Percentiles rank a stretch among this genome's conserved stretches.
Evolutionary conservation across 1,140 invertebrate genomes (phyloP).

Genomic region (Dendroctonus ponderosae): DNA sequence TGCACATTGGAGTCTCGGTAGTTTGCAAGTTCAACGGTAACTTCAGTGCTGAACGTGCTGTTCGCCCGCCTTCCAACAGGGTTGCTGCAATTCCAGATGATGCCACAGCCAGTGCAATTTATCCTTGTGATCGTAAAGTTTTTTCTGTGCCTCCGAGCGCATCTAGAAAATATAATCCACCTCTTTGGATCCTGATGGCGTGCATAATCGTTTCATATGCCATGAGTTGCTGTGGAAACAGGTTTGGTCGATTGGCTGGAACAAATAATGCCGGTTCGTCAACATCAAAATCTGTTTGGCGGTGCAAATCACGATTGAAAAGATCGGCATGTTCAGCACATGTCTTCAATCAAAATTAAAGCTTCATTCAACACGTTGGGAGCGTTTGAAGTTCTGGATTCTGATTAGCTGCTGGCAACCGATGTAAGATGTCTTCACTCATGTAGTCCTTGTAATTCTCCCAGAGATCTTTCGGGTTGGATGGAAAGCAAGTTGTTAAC

Average conservation of each 20-base stretch:
- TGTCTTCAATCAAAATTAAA: slow-evolving; percentile 49
- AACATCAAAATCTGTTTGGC: not conserved
- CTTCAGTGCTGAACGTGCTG: slow-evolving; percentile 46
- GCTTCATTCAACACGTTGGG: slow-evolving; percentile 38
- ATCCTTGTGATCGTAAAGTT: slow-evolving; percentile 41
- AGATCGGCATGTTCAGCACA: slow-evolving; percentile 48
- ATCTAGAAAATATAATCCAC: slow-evolving; percentile 38
- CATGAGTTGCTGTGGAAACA: slow-evolving; percentile 28
- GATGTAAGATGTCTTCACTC: slow-evolving; percentile 45
- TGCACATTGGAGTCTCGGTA: slow-evolving; percentile 40
- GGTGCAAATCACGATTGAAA: slow-evolving; percentile 48
- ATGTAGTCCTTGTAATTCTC: slow-evolving; percentile 50
- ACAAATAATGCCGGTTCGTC: not conserved
- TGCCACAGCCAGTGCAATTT: slow-evolving; percentile 41
- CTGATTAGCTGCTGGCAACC: slow-evolving; percentile 41
- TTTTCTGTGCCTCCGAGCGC: slow-evolving; percentile 44
- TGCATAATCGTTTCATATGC: slow-evolving; percentile 49
- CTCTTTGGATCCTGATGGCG: slow-evolving; percentile 36
- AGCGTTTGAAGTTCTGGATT: slow-evolving; percentile 22
- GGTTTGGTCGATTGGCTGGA: not conserved
- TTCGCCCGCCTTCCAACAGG: slow-evolving; percentile 42
- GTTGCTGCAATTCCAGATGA: slow-evolving; percentile 44
- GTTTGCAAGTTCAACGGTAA: slow-evolving; percentile 45
- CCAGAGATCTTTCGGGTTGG: slow-evolving; percentile 33
- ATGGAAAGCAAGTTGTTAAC: slow-evolving; percentile 35